These are phyloP conservation scores for Neoitamus cyanurus DNA, from an alignment of 2,888 invertebrate genomes.

Conservation along the genomic window DNA sequence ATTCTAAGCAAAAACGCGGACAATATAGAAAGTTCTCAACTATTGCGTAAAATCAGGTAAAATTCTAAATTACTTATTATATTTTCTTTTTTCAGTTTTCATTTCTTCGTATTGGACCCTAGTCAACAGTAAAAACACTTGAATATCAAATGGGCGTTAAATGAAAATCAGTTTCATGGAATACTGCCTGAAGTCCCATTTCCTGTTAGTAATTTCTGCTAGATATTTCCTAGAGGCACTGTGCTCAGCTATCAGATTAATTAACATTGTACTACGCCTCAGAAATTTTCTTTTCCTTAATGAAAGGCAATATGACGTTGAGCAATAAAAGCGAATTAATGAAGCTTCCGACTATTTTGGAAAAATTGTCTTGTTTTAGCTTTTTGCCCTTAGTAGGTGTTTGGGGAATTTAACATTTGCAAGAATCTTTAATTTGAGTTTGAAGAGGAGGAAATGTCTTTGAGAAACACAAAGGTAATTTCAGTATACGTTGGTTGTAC, in stretches of 20 bases:
- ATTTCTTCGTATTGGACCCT: too few species aligned
- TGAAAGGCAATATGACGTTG: neutral
- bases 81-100: too few species aligned
- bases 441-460: neutral
- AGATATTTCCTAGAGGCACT: neutral
- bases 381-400: neutral
- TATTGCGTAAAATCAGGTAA: too few species aligned
- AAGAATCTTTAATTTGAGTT: neutral
- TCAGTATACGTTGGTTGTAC: neutral
- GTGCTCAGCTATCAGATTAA: neutral
- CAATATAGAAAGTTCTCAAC: too few species aligned
- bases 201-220: neutral
- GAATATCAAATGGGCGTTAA: neutral
- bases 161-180: neutral
- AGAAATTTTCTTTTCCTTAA: neutral
- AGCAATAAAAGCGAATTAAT: neutral
- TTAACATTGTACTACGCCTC: neutral
- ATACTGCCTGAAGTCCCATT: neutral
- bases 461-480: neutral
- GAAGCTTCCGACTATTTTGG: neutral
- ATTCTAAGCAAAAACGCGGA: too few species aligned
- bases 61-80: too few species aligned
- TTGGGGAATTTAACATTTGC: neutral
- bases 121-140: too few species aligned
- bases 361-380: neutral